phyloP scores from a whole-genome alignment of 2,888 invertebrate genomes.

The Orthosia gothica region DNA sequence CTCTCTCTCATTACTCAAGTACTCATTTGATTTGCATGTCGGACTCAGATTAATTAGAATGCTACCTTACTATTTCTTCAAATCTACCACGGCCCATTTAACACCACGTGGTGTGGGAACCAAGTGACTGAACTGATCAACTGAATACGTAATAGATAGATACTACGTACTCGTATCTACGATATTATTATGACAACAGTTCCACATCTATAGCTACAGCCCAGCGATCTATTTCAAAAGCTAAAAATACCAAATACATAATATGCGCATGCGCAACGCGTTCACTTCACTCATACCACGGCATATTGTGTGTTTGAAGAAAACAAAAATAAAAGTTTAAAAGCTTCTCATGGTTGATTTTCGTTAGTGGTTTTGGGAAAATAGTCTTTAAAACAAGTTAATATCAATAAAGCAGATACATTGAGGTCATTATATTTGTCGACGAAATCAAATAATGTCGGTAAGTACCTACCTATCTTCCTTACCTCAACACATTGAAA shows the following conservation, averaged over 20 bases:
- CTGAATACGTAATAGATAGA: background rate
- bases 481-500: background rate
- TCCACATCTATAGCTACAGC: conserved; percentile 2
- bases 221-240: conserved; percentile 10
- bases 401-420: background rate
- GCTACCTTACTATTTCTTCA: background rate
- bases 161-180: background rate
- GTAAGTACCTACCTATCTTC: background rate
- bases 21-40: background rate
- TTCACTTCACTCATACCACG: conserved; percentile 1
- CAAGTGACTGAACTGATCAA: background rate
- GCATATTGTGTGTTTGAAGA: background rate
- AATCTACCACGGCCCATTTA: too few species aligned
- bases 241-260: conserved; percentile 12
- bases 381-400: background rate
- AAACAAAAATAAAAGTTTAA: conserved; percentile 8
- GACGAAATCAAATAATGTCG: background rate
- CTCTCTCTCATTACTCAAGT: too few species aligned
- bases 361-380: background rate
- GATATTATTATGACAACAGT: background rate
- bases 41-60: background rate
- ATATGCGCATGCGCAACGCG: conserved; percentile 11
- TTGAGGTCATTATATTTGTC: background rate
- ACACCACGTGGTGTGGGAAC: background rate
- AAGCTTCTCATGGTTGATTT: background rate